Evolutionary conservation across 2,888 invertebrate species (phyloP).

Genomic region (Diarsia mendica): DNA sequence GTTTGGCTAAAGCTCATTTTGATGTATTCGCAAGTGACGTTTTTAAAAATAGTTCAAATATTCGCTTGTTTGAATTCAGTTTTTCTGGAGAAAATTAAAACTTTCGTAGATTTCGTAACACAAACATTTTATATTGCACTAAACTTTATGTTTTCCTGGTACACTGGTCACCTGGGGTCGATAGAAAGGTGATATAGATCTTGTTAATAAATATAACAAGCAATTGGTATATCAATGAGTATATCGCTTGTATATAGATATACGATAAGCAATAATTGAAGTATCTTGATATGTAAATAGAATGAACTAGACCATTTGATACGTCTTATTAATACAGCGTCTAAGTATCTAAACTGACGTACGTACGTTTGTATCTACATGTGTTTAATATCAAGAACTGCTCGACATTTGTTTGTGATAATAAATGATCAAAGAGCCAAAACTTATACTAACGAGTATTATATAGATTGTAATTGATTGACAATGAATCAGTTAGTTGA

Average conservation of each 20-base stretch:
- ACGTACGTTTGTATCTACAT: background rate
- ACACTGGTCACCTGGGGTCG: background rate
- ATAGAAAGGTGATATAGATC: slow-evolving; percentile 25
- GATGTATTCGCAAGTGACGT: background rate
- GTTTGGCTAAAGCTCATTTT: background rate
- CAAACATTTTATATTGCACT: background rate
- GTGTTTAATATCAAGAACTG: background rate
- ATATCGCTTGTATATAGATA: slow-evolving; percentile 12
- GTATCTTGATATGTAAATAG: slow-evolving; percentile 4
- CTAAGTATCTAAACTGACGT: background rate
- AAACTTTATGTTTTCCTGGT: slow-evolving; percentile 7
- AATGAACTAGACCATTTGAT: slow-evolving; percentile 23
- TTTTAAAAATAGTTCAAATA: background rate
- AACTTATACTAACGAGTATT: background rate
- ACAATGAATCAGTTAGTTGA: background rate
- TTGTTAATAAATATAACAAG: background rate
- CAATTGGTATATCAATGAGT: slow-evolving; percentile 29
- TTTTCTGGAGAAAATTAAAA: background rate
- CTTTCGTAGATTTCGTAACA: no score
- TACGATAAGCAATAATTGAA: slow-evolving; percentile 3
- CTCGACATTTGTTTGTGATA: background rate
- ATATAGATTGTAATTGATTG: background rate
- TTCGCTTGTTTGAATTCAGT: background rate
- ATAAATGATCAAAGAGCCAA: background rate
- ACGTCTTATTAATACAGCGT: background rate